These are phyloP conservation scores for Turritopsis dohrnii DNA, from an alignment of 30 jellyfish, hydroid and myxozoan genomes.

Conservation along the genomic window DNA sequence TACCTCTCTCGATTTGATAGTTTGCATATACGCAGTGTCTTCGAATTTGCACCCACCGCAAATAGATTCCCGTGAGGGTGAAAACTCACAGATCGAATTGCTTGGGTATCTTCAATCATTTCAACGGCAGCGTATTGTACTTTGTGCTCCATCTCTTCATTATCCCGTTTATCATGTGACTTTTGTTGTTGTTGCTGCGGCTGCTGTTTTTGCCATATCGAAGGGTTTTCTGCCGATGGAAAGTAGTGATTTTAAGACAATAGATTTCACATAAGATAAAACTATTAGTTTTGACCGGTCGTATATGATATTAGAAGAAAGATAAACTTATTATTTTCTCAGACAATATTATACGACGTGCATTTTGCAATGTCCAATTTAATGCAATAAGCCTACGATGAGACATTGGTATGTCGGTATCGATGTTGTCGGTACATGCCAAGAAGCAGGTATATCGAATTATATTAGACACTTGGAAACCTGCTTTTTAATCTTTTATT, in stretches of 20 bases:
- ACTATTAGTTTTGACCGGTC: no score
- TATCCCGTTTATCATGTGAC: neutral
- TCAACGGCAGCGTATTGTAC: slow-evolving; percentile 57
- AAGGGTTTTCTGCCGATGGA: slow-evolving; percentile 13
- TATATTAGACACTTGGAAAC: neutral
- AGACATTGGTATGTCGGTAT: no score
- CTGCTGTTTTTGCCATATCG: neutral
- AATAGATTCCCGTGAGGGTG: slow-evolving; percentile 75
- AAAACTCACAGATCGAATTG: slow-evolving; percentile 77
- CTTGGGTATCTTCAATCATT: slow-evolving; percentile 75
- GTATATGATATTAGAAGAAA: no score
- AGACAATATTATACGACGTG: no score
- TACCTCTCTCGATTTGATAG: neutral
- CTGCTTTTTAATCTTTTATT: neutral
- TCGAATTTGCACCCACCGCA: slow-evolving; percentile 87
- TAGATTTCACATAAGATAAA: neutral
- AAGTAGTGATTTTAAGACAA: neutral
- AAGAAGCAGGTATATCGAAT: no score
- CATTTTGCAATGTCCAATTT: no score
- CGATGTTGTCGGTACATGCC: no score
- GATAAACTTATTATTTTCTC: no score
- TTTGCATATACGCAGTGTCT: slow-evolving; percentile 63
- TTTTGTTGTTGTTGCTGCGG: no score
- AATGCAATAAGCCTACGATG: no score
- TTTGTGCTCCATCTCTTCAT: neutral